These are phyloP conservation scores for Ptychochromis oligacanthus DNA, from an alignment of 2,113 vertebrate genomes.

Conservation along the genomic window DNA sequence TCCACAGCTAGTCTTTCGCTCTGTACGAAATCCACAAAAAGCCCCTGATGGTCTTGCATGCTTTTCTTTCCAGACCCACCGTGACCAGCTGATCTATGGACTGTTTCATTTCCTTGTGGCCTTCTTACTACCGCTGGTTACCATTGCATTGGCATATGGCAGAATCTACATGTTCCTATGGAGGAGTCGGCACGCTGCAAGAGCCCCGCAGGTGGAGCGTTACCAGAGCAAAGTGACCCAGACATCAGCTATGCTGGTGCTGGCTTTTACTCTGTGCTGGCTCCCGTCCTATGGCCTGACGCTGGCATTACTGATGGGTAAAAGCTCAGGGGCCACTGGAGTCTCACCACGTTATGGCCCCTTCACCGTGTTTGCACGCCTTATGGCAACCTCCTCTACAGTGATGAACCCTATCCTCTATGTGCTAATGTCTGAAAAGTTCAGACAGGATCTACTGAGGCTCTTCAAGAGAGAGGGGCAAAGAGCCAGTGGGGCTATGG, in stretches of 20 bases:
- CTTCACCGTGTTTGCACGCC: constrained; percentile 72
- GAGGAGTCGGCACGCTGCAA: constrained; percentile 16
- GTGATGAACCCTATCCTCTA: constrained; percentile 81
- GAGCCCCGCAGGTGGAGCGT: constrained; percentile 71
- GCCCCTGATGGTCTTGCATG: constrained; percentile 53
- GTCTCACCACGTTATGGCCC: constrained; percentile 63
- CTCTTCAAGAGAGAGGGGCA: constrained; percentile 54
- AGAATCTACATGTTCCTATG: constrained; percentile 74
- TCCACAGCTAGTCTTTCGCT: constrained; percentile 77
- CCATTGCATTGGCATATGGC: constrained; percentile 72
- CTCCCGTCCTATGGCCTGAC: constrained; percentile 79
- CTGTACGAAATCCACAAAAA: constrained; percentile 20
- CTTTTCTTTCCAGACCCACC: constrained; percentile 72
- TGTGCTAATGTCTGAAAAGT: constrained; percentile 81
- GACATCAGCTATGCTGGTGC: constrained; percentile 77
- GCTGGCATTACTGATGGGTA: constrained; percentile 59
- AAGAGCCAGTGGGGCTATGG: background rate
- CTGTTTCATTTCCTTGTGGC: constrained; percentile 74
- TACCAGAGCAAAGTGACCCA: constrained; percentile 79
- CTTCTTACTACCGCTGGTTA: constrained; percentile 74
- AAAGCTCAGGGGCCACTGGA: constrained; percentile 48
- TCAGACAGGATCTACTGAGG: constrained; percentile 73
- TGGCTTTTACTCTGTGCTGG: constrained; percentile 81
- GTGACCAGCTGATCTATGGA: constrained; percentile 73
- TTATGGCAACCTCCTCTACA: constrained; percentile 78